Percentiles rank a stretch among this genome's conserved stretches.
phyloP scores from a whole-genome alignment of 2,888 invertebrate species.

The Orthosia cruda region DNA sequence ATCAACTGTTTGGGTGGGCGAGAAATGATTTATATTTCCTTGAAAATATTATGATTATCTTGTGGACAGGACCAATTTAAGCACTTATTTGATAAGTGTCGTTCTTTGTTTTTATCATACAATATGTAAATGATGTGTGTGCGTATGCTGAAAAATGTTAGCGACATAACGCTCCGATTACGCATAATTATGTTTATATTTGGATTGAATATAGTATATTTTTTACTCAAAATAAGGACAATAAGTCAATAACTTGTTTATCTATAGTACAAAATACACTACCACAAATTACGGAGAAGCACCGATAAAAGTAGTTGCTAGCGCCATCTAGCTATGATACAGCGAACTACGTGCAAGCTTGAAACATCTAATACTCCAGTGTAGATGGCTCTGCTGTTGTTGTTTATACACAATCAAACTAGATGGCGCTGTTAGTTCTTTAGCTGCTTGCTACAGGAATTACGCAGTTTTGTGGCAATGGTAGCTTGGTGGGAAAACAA shows the following conservation, averaged over 20 bases:
- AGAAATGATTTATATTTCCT: conserved; percentile 56
- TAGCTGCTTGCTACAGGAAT: not conserved
- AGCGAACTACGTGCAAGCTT: conserved; percentile 21
- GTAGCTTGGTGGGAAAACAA: not conserved
- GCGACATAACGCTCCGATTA: not conserved
- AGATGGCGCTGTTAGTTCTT: conserved; percentile 34
- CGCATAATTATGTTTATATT: not conserved
- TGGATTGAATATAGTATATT: conserved; percentile 1
- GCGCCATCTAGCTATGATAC: conserved; percentile 37
- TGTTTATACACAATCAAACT: not conserved
- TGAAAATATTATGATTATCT: not conserved
- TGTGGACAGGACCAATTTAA: not conserved
- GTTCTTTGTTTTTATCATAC: not conserved
- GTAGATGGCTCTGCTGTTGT: not conserved
- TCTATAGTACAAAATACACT: not conserved
- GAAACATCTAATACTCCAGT: not conserved
- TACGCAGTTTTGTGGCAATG: not conserved
- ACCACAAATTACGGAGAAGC: not conserved
- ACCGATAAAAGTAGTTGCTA: not conserved
- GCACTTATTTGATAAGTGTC: not conserved
- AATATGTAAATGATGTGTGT: too few relatives aligned
- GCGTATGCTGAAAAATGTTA: not conserved
- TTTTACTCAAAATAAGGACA: conserved; percentile 35
- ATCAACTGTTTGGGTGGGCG: conserved; percentile 66
- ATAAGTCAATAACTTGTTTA: conserved; percentile 32